phyloP scores from a whole-genome alignment of 1,140 invertebrate genomes.

The Leptinotarsa lineolata region DNA sequence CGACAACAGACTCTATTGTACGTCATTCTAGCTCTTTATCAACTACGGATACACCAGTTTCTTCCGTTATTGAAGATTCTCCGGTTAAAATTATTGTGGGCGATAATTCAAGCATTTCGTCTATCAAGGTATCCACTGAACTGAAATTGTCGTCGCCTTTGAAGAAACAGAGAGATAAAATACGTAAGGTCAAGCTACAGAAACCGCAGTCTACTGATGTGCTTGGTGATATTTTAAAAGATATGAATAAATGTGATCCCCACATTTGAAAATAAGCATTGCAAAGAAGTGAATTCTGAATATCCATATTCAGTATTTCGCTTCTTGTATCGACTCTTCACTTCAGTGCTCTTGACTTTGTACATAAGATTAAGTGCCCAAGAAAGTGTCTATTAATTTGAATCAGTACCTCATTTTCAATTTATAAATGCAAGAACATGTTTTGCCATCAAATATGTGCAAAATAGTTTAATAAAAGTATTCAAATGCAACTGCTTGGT shows the following conservation, averaged over 20 bases:
- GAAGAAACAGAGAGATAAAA: slow-evolving; percentile 42
- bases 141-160: slow-evolving; percentile 25
- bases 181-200: slow-evolving; percentile 47
- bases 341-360: too few relatives aligned
- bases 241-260: slow-evolving; percentile 51
- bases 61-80: slow-evolving; percentile 25
- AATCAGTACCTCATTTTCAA: too few relatives aligned
- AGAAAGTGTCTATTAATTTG: too few relatives aligned
- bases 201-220: slow-evolving; percentile 48
- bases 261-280: slow-evolving; percentile 31
- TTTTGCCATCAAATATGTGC: too few relatives aligned
- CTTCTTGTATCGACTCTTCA: too few relatives aligned
- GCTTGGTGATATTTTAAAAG: slow-evolving; percentile 54
- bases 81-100: slow-evolving; percentile 27
- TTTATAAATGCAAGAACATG: too few relatives aligned
- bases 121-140: slow-evolving; percentile 26
- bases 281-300: too few relatives aligned
- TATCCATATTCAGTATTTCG: too few relatives aligned
- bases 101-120: slow-evolving; percentile 28
- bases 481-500: too few relatives aligned
- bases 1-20: slow-evolving; percentile 26
- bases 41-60: slow-evolving; percentile 11
- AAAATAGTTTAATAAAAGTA: too few relatives aligned
- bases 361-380: too few relatives aligned
- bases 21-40: slow-evolving; percentile 12